A percentile compares a stretch with the other conserved stretches of the same genome.
phyloP scores from a whole-genome alignment of 2,888 invertebrate species.

The Dryadula phaetusa region DNA sequence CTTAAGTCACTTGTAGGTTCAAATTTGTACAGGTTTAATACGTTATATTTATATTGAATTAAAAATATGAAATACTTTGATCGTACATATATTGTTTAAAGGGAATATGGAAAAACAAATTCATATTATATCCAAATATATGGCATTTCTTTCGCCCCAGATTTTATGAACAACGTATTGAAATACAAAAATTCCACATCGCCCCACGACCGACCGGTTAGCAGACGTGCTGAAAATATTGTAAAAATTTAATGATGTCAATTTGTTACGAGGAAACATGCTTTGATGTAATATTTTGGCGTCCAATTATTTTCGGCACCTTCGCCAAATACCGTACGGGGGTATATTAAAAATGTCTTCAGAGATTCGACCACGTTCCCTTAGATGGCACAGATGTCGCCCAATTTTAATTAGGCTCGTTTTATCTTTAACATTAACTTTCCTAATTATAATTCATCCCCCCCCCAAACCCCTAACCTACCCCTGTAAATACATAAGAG shows the following conservation, averaged over 20 bases:
- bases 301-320: constrained; percentile 38
- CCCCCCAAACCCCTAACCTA: neutral
- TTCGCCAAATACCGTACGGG: constrained; percentile 10
- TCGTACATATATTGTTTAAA: too few species aligned
- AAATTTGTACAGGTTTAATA: neutral
- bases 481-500: constrained; percentile 27
- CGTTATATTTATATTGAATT: neutral
- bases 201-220: neutral
- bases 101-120: too few species aligned
- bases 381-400: constrained; percentile 36
- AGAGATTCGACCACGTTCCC: constrained; percentile 16
- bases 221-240: constrained; percentile 14
- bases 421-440: constrained; percentile 43
- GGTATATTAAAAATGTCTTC: constrained; percentile 33
- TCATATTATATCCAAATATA: neutral
- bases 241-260: constrained; percentile 16
- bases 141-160: neutral
- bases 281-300: constrained; percentile 37
- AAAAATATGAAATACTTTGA: too few species aligned
- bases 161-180: neutral
- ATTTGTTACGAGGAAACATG: constrained; percentile 16
- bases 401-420: constrained; percentile 36
- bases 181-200: neutral
- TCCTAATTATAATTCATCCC: constrained; percentile 39
- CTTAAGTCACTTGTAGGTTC: neutral